Base-by-base conservation (phyloP, 2,113 vertebrate genomes). In the Saguinus imperator region DNA sequence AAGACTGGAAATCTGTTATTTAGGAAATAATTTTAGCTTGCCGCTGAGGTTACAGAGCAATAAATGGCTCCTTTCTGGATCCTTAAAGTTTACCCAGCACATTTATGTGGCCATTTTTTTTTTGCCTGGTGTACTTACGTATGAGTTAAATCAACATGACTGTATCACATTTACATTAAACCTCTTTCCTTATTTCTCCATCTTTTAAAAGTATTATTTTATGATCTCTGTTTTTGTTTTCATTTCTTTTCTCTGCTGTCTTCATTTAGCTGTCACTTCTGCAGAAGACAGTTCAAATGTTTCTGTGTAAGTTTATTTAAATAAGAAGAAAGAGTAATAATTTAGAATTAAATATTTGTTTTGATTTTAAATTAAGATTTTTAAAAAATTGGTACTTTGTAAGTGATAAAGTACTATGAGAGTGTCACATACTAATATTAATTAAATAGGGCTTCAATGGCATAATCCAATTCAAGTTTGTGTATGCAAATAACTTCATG, bases 11-110 rank as follows among this genome's bases (percentile, higher is more conserved):
- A 98, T 98, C 94, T 97, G 96, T 98, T 98, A 98, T 97, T 98
- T 98, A 98, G 98, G 95, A 98, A 98, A 98, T 98, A 98, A 98
- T 98, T 98, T 98, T 96, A 96, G 94, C 92, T 98, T 98, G 85
- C 96, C 0, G 0, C 94, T 97, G 97, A 98, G 94, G 90, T 98
- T 98, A 98, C 90, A 97, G 91, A 95, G 98, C 98, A 98, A 98
- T 98, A 98, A 98, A 98, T 94, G 98, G 82, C 87, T 98, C 58
- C 92, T 98, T 97, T 95, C 96, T 98, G 93, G 45, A 97, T 91
- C 91, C 95, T 98, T 95, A 94, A 95, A 96, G 91, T 98, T 98
- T 97, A 97, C 88, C 91, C 93, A 95, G 81, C 87, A 95, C 94
- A 81, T 98, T 98, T 98, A 98, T 98, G 95, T 96, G 95, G 81